phyloP scores from a whole-genome alignment of 1,140 invertebrate genomes.

The Bombus huntii region DNA sequence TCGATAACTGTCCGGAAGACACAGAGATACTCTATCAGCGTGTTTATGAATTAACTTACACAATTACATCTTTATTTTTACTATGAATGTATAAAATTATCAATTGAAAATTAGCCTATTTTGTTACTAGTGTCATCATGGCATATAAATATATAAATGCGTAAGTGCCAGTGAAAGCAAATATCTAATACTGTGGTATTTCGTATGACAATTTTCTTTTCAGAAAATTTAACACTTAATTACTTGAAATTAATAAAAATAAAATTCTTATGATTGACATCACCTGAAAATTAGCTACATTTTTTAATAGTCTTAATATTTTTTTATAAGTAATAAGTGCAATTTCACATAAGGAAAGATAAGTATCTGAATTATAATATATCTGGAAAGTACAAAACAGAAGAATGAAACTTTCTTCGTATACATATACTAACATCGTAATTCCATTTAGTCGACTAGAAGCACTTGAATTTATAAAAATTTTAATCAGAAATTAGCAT shows the following conservation, averaged over 20 bases:
- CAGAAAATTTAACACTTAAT: not conserved
- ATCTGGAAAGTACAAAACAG: not conserved
- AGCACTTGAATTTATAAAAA: constrained; percentile 4
- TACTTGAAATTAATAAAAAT: not conserved
- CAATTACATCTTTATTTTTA: not conserved
- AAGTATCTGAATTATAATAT: constrained; percentile 9
- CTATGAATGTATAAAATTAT: constrained; percentile 10
- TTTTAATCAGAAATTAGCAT: constrained; percentile 41
- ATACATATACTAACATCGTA: not conserved
- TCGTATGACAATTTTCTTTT: not conserved
- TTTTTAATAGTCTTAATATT: not conserved
- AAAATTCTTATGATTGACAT: not conserved
- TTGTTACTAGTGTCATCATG: not conserved
- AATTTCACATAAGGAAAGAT: constrained; percentile 2
- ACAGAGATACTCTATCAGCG: constrained; percentile 5
- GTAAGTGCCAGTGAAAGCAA: constrained; percentile 30
- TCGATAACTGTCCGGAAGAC: constrained; percentile 48
- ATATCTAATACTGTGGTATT: constrained; percentile 39
- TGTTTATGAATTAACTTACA: constrained; percentile 2
- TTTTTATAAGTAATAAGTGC: not conserved
- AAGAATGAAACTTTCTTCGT: constrained; percentile 2
- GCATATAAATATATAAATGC: constrained; percentile 29
- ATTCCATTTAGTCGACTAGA: constrained; percentile 43
- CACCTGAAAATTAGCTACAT: not conserved
- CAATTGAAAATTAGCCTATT: not conserved